Evolutionary conservation across 2,888 invertebrate genomes (phyloP).

Genomic region (Dynastes grantii): DNA sequence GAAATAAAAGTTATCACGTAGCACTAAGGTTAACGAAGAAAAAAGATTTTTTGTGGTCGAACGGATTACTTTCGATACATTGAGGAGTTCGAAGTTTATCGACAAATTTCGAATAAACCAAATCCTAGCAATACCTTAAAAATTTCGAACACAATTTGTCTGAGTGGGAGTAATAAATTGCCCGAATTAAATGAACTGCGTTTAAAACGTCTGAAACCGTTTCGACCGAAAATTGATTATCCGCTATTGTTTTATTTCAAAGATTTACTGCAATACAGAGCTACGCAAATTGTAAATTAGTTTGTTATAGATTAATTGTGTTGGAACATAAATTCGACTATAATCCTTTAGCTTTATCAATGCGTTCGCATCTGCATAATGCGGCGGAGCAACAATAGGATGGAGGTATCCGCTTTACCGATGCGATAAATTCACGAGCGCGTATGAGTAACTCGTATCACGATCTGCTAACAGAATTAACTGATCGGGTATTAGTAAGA

Average conservation of each 20-base stretch:
- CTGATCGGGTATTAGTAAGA: no score
- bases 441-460: no score
- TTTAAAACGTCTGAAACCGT: slow-evolving; percentile 40
- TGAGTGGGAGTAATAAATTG: background rate
- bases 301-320: slow-evolving; percentile 53
- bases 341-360: slow-evolving; percentile 52
- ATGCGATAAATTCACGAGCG: no score
- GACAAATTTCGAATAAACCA: no score
- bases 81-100: no score
- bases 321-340: slow-evolving; percentile 49
- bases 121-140: no score
- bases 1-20: no score
- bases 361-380: slow-evolving; percentile 46
- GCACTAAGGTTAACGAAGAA: no score
- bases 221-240: slow-evolving; percentile 44
- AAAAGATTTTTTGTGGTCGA: no score
- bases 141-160: no score
- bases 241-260: slow-evolving; percentile 41
- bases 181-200: slow-evolving; percentile 25
- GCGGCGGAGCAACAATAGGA: slow-evolving; percentile 37
- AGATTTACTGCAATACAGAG: slow-evolving; percentile 40
- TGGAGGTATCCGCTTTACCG: slow-evolving; percentile 2
- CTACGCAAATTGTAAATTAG: slow-evolving; percentile 53
- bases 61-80: no score
- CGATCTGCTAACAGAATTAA: no score